Evolutionary conservation across 1,140 invertebrate species (phyloP).

Genomic region (Thalassaphorura encarpata): DNA sequence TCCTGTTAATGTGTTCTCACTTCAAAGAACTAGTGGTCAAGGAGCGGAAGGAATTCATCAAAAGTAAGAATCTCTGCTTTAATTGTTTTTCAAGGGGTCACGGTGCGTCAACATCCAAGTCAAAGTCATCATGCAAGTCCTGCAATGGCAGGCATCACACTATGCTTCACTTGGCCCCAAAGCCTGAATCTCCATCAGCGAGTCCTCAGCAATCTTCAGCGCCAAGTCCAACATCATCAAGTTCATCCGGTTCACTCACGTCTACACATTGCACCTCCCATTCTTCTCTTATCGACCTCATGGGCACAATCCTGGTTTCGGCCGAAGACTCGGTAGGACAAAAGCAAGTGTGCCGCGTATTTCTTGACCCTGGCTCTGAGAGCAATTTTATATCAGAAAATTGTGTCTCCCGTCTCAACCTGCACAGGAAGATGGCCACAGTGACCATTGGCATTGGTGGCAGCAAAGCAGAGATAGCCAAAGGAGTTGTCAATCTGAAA

Average conservation of each 20-base stretch:
- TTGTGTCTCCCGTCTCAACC: neutral
- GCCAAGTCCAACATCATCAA: neutral
- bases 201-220: neutral
- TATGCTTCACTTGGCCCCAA: neutral
- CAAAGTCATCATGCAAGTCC: neutral
- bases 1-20: neutral
- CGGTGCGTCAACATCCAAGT: neutral
- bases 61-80: neutral
- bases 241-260: neutral
- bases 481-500: neutral
- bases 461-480: neutral
- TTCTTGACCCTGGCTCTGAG: conserved; percentile 8
- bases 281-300: neutral
- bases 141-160: conserved; percentile 4
- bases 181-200: neutral
- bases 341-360: neutral
- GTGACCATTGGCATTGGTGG: neutral
- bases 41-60: neutral
- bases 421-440: neutral
- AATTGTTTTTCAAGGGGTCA: neutral
- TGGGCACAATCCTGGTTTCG: neutral
- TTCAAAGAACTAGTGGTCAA: neutral
- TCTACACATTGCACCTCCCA: neutral
- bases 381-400: conserved; percentile 5
- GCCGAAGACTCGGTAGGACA: neutral